Conservation (phyloP, 2,797 vertebrate species). For the Sebastes alutus region DNA sequence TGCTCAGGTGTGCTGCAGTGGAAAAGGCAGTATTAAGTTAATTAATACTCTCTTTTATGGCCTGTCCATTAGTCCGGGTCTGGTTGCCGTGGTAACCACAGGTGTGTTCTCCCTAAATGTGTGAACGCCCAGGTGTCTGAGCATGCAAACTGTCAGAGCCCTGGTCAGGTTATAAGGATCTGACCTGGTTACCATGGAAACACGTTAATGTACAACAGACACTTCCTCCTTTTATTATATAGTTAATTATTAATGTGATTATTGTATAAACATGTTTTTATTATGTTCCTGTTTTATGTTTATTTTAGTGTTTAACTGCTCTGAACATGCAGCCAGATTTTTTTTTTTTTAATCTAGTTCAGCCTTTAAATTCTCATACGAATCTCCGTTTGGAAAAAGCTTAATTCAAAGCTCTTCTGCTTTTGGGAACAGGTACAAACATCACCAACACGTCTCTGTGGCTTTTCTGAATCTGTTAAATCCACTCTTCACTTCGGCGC, state of each 20-base stretch:
- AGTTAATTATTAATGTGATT: background rate
- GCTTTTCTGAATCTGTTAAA: background rate
- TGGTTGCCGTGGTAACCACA: too few species aligned
- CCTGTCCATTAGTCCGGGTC: too few species aligned
- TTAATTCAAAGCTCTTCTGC: rapidly evolving
- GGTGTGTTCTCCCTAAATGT: too few species aligned
- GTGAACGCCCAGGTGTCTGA: background rate
- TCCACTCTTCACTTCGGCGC: background rate
- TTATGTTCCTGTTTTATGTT: background rate
- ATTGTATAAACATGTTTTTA: background rate
- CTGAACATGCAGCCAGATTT: background rate
- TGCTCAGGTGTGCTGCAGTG: too few species aligned
- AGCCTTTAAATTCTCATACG: background rate
- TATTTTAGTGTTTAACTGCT: background rate
- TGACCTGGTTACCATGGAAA: conserved; percentile 8
- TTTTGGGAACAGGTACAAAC: background rate
- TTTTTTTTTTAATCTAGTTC: background rate
- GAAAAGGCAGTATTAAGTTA: too few species aligned
- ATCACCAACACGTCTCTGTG: too few species aligned
- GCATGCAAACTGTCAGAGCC: background rate
- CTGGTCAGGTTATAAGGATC: background rate
- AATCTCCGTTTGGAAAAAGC: background rate
- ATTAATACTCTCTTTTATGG: too few species aligned
- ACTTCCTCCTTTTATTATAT: background rate
- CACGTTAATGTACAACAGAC: background rate